phyloP scores from a whole-genome alignment of 2,797 vertebrate genomes.

The Lepus townsendii region DNA sequence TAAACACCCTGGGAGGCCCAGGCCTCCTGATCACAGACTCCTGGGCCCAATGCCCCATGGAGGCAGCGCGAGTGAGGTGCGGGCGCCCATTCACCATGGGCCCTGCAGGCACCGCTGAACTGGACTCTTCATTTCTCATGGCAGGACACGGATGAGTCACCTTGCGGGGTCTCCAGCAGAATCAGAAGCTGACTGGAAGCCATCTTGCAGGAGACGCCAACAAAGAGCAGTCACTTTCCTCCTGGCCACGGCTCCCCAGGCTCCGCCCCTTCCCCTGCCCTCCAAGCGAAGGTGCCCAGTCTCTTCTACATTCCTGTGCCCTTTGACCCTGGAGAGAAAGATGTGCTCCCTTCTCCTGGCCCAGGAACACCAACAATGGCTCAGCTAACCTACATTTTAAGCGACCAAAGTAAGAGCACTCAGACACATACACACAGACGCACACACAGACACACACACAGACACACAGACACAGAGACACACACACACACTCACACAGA shows the following conservation, averaged over 20 bases:
- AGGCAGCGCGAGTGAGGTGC: accelerated
- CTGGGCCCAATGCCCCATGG: not conserved
- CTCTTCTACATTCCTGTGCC: not conserved
- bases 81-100: accelerated
- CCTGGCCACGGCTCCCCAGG: accelerated
- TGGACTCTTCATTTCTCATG: not conserved
- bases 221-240: not conserved
- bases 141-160: accelerated
- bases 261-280: not conserved
- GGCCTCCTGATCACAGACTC: accelerated
- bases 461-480: not conserved
- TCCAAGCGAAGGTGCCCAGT: not conserved
- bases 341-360: not conserved
- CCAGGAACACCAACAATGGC: accelerated
- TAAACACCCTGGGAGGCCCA: not conserved
- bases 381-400: accelerated
- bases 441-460: not conserved
- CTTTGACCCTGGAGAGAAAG: not conserved
- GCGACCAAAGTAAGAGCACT: not conserved
- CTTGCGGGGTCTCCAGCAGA: not conserved
- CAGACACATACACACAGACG: not conserved
- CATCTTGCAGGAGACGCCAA: accelerated
- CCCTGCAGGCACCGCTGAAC: accelerated
- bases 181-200: not conserved
- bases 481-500: not conserved